phyloP scores from a whole-genome alignment of 2,888 invertebrate genomes.

The Drosophila bunnanda region DNA sequence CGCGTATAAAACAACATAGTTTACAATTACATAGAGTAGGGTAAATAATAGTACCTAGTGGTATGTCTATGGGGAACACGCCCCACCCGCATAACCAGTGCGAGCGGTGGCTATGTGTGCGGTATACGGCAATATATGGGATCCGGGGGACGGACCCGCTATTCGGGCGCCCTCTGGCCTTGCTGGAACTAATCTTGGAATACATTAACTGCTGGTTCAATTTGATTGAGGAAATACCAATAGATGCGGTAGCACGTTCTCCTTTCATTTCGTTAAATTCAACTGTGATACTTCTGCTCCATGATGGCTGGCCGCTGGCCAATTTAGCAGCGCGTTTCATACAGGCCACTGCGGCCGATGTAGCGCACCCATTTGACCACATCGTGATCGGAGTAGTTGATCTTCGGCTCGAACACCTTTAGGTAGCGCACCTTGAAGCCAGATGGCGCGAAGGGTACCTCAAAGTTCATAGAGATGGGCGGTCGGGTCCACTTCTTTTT shows the following conservation, averaged over 20 bases:
- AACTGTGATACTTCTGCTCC: slow-evolving; percentile 58
- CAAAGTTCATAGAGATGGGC: slow-evolving; percentile 99
- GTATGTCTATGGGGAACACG: slow-evolving; percentile 58
- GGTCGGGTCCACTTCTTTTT: slow-evolving; percentile 99
- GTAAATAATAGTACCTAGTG: slow-evolving; percentile 59
- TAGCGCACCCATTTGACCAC: slow-evolving; percentile 99
- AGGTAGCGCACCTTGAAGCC: slow-evolving; percentile 99
- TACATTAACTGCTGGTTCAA: slow-evolving; percentile 72
- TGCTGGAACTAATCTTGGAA: slow-evolving; percentile 71
- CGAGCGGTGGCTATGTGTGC: slow-evolving; percentile 34
- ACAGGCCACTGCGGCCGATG: slow-evolving; percentile 99
- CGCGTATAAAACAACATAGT: slow-evolving; percentile 59
- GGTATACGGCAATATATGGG: slow-evolving; percentile 40
- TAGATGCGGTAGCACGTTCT: slow-evolving; percentile 46
- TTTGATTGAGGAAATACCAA: slow-evolving; percentile 74
- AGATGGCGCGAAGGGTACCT: slow-evolving; percentile 99
- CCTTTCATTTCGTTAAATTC: slow-evolving; percentile 48
- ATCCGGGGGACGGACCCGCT: slow-evolving; percentile 28
- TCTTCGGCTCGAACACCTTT: slow-evolving; percentile 99
- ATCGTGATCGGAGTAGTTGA: slow-evolving; percentile 99
- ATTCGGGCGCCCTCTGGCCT: slow-evolving; percentile 28
- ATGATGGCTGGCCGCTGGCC: slow-evolving; percentile 10
- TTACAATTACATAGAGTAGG: slow-evolving; percentile 45
- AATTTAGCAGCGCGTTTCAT: slow-evolving; percentile 98
- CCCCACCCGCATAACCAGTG: slow-evolving; percentile 35